Evolutionary conservation across 23 tunicate species (phyloP), one percentile per base, ranked within the genome.

Genomic region (Styela plicata): DNA sequence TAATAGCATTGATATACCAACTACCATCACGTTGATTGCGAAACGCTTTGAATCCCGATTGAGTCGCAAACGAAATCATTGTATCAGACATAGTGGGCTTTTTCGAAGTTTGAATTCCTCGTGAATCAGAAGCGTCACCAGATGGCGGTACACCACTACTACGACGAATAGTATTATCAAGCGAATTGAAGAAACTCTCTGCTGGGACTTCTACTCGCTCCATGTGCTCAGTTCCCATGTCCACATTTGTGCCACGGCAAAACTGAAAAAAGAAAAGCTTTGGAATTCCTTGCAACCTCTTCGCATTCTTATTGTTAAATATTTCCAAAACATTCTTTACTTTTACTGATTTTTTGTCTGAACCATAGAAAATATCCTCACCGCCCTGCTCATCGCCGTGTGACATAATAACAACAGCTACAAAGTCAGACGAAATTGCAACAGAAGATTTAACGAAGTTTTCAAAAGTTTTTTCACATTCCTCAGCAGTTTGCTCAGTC

Each of bases 241-340:
- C 57, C 13, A 73, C 22, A 57, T 73, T 35, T 64, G 80, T 24
- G 32, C 93, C 93, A 63, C 93, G 33, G 65, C 93, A 88, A 1
- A 82, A 82, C 69, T 88, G 93, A 36, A 88, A 88, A 62, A 88
- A 79, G 61, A 88, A 88, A 37, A 88, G 71, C 61, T 88, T 88
- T 28, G 93, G 93, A 23, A 75, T 78, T 17, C 65, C 33, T 62
- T 65, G 86, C 80, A 88, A 57, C 23, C 32, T 30, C 64, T 29
- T 36, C 24, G 88, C 86, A 27, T 83, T 83, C 44, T 79, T 87
- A 69, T 88, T 88, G 74, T 88, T 86, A 78, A 83, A 88, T 1
- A 83, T 2, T 2, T 82, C 53, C 28, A 88, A 2, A 1, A 88
- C 84, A 33, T 78, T 74, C 2, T 78, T 78, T 19, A 86, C 84